Evolutionary conservation across 1,140 invertebrate genomes (phyloP).

Genomic region (Drosophila setifemur): DNA sequence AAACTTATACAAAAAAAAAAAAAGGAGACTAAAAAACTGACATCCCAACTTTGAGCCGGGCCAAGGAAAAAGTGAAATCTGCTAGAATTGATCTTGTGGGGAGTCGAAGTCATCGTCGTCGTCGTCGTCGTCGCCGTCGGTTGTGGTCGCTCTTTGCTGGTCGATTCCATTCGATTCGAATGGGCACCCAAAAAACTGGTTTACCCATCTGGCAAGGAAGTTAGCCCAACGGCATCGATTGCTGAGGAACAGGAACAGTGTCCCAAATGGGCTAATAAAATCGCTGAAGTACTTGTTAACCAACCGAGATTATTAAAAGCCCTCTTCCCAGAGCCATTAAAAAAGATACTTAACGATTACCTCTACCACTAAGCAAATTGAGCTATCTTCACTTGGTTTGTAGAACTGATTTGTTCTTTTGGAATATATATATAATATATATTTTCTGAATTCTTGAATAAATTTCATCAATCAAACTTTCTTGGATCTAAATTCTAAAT

Average conservation of each 20-base stretch:
- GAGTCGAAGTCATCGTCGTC: conserved; percentile 58
- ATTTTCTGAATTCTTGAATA: too few relatives aligned
- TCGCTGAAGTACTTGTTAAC: conserved; percentile 4
- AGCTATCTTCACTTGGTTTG: background rate
- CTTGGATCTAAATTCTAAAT: too few relatives aligned
- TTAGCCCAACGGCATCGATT: conserved; percentile 25
- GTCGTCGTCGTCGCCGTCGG: conserved; percentile 3
- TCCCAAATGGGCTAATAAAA: conserved; percentile 2
- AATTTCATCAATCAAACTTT: too few relatives aligned
- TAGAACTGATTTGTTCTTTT: too few relatives aligned
- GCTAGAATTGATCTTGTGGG: conserved; percentile 79
- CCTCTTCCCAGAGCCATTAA: conserved; percentile 16
- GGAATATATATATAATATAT: too few relatives aligned
- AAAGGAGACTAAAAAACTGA: conserved; percentile 40
- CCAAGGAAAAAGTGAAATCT: conserved; percentile 73
- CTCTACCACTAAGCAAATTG: background rate
- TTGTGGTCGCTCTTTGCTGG: conserved; percentile 28
- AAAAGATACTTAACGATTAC: conserved; percentile 5
- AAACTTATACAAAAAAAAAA: conserved; percentile 29
- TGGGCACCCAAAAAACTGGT: conserved; percentile 63
- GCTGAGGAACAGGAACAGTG: conserved; percentile 40
- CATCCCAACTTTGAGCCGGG: conserved; percentile 55
- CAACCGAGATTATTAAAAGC: background rate
- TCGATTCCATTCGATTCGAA: conserved; percentile 29
- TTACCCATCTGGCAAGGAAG: conserved; percentile 67